phyloP scores from a whole-genome alignment of 2,113 vertebrate species.

The Amblyopsis rosae region DNA sequence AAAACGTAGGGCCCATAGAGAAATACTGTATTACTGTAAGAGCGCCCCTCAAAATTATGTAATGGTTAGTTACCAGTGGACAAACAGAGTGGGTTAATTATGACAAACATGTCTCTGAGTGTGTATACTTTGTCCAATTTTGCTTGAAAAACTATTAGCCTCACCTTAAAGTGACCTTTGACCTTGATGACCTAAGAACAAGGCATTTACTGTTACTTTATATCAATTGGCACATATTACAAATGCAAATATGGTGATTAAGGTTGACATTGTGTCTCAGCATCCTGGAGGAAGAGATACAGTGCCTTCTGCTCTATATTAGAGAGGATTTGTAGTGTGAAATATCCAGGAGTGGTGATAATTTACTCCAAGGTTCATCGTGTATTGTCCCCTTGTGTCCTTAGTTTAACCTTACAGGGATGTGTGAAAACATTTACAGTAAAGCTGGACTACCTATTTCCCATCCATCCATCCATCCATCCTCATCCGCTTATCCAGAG shows the following conservation, averaged over 20 bases:
- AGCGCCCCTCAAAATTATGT: background rate
- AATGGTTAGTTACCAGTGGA: background rate
- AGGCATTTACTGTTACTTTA: slow-evolving; percentile 26
- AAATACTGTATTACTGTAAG: background rate
- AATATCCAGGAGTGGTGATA: slow-evolving; percentile 18
- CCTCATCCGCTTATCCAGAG: too few relatives aligned
- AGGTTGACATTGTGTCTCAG: too few relatives aligned
- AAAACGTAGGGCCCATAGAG: background rate
- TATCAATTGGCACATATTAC: slow-evolving; percentile 33
- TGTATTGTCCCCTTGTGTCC: slow-evolving; percentile 15
- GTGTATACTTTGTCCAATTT: background rate
- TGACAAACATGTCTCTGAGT: background rate
- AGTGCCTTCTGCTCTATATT: slow-evolving; percentile 48
- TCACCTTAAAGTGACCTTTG: too few relatives aligned
- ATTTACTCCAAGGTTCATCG: slow-evolving; percentile 40
- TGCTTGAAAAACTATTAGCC: too few relatives aligned
- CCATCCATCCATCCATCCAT: too few relatives aligned
- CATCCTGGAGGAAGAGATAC: slow-evolving; percentile 24
- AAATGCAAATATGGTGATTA: slow-evolving; percentile 31
- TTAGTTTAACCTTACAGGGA: slow-evolving; percentile 2
- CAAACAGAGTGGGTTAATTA: background rate
- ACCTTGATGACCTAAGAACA: too few relatives aligned
- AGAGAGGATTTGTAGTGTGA: slow-evolving; percentile 49
- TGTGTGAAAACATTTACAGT: too few relatives aligned
- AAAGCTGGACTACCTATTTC: too few relatives aligned